Percentiles rank a stretch among this genome's conserved stretches.
phyloP scores from a whole-genome alignment of 1,140 invertebrate genomes.

The Proales similis region DNA sequence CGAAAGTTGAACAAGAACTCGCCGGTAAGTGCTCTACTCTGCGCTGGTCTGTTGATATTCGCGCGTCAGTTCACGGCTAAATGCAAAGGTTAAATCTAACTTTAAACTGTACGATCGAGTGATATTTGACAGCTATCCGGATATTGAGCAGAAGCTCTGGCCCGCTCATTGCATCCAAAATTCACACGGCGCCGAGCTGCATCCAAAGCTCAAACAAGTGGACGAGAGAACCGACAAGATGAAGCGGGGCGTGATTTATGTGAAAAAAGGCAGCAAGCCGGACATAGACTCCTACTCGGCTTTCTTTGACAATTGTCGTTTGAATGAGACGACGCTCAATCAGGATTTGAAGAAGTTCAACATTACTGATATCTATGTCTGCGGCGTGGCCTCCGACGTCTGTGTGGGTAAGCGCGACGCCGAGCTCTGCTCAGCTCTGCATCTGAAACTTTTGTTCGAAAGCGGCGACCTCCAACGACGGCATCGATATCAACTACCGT shows the following conservation, averaged over 20 bases:
- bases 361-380: conserved; percentile 85
- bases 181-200: conserved; percentile 83
- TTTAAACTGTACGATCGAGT: conserved; percentile 67
- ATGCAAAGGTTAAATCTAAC: conserved; percentile 6
- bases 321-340: conserved; percentile 75
- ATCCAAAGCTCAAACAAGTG: conserved; percentile 65
- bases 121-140: conserved; percentile 59
- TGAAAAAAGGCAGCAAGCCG: conserved; percentile 86
- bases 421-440: not conserved
- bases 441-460: not conserved
- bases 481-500: conserved; percentile 76
- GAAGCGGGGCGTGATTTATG: conserved; percentile 62
- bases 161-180: conserved; percentile 89
- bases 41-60: not conserved
- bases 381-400: conserved; percentile 88
- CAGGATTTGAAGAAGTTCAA: conserved; percentile 68
- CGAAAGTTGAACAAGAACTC: conserved; percentile 59
- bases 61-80: not conserved
- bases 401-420: conserved; percentile 70
- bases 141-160: conserved; percentile 61
- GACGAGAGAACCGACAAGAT: conserved; percentile 15
- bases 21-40: conserved; percentile 54
- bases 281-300: conserved; percentile 94
- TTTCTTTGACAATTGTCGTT: conserved; percentile 91
- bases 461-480: conserved; percentile 70